Conservation (phyloP, 2,797 vertebrate genomes). For the Dallia pectoralis region DNA sequence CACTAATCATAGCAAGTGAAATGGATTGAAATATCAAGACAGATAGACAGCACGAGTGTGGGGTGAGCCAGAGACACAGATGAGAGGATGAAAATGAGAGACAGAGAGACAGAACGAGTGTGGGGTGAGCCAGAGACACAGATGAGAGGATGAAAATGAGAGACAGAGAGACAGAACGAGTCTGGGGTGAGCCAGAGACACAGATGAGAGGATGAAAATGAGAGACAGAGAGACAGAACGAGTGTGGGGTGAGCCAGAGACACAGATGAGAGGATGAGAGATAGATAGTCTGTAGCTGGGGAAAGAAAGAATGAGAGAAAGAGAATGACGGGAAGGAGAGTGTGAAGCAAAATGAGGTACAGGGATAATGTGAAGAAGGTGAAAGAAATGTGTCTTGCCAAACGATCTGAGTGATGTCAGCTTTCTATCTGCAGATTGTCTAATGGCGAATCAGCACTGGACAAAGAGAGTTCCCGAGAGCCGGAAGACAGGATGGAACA, state of each 20-base stretch:
- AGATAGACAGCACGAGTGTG: slow-evolving; percentile 35
- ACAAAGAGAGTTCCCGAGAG: no score
- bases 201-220: no score
- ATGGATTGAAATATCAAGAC: slow-evolving; percentile 16
- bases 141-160: no score
- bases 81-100: background rate
- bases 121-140: no score
- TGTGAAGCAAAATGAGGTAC: no score
- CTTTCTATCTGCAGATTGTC: background rate
- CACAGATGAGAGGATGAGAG: no score
- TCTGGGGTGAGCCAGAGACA: no score
- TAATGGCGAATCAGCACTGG: background rate
- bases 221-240: slow-evolving; percentile 20
- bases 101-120: slow-evolving; percentile 19
- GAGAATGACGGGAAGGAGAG: no score
- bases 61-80: slow-evolving; percentile 9
- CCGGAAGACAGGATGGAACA: background rate
- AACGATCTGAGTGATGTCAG: background rate
- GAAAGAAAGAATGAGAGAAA: slow-evolving; percentile 35
- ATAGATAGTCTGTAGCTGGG: no score
- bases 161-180: slow-evolving; percentile 26
- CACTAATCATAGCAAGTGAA: background rate
- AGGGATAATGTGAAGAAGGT: background rate
- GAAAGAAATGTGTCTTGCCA: background rate
- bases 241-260: no score